Base-by-base conservation (phyloP, 2,888 invertebrate species). In the Drosophila borborema region DNA sequence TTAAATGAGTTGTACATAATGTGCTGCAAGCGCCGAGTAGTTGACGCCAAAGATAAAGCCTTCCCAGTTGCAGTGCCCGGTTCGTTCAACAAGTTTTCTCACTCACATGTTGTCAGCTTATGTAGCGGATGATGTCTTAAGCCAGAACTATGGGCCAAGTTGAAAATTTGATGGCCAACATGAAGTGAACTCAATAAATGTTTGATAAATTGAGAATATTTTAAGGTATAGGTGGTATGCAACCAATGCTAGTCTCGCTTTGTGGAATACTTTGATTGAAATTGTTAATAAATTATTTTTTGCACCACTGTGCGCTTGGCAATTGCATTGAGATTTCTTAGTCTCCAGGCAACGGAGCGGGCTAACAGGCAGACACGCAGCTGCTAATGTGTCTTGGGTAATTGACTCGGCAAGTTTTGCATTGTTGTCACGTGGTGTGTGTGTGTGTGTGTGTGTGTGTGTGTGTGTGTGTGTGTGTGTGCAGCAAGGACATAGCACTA, bases 331-430 rank as follows among this genome's bases (percentile, higher is more conserved):
- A 80, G 83, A 86, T 83, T 83, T 82, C 72, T 62, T 64, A 63
- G 70, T 63, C 77, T 49, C 74, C 58, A 46, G 72, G 69, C 70
- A 62, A 38, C 51, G 55, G 65, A n/a, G 2, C 28, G 53, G 59
- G 46, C 14, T n/a, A 28, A 40, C n/a, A n/a, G 55, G 59, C 46
- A 49, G 71, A 60, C 82, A 77, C 73, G 65, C 82, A 76, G 85
- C 80, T 84, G 84, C 89, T 89, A 89, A 89, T 86, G 86, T 86
- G 87, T 89, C 87, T 79, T 82, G 89, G 85, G 85, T 86, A 86
- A 86, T 86, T 86, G 86, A 86, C 82, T 77, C 74, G 73, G 76
- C 77, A 86, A 84, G 85, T 86, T 85, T 80, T 77, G 85, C 81
- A 86, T 86, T 86, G 86, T 84, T 86, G 89, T 89, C 86, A 86